Conservation (phyloP, 2,797 vertebrate species). For the Staurois parvus region DNA sequence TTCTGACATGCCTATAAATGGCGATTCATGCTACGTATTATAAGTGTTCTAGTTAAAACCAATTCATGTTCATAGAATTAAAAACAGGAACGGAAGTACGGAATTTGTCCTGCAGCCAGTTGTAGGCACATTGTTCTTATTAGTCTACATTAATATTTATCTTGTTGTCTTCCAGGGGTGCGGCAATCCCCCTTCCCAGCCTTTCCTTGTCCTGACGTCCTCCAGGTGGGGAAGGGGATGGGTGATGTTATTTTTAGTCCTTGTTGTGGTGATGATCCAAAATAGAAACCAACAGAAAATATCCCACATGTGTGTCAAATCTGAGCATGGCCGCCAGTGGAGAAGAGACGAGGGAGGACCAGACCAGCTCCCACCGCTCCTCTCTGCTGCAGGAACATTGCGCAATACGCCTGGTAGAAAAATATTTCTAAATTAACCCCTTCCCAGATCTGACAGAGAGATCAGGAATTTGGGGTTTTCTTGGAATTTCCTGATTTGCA, state of each 20-base stretch:
- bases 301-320: slow-evolving; percentile 36
- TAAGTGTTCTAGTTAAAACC: too few relatives aligned
- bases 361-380: background rate
- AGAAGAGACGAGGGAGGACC: background rate
- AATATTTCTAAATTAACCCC: background rate
- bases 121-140: background rate
- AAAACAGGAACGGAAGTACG: too few relatives aligned
- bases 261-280: slow-evolving; percentile 47
- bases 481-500: too few relatives aligned
- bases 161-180: background rate
- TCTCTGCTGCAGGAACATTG: background rate
- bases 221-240: background rate
- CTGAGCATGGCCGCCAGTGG: background rate
- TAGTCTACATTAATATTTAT: background rate
- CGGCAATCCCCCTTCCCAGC: background rate
- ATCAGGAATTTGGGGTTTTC: too few relatives aligned
- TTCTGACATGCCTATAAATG: too few relatives aligned
- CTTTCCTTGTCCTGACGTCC: background rate
- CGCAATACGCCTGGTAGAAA: too few relatives aligned
- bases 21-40: too few relatives aligned
- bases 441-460: background rate
- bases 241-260: slow-evolving; percentile 26
- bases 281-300: slow-evolving; percentile 32
- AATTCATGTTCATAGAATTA: too few relatives aligned
- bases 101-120: too few relatives aligned